phyloP scores from a whole-genome alignment of 2,113 vertebrate species.

The Apteryx mantelli region DNA sequence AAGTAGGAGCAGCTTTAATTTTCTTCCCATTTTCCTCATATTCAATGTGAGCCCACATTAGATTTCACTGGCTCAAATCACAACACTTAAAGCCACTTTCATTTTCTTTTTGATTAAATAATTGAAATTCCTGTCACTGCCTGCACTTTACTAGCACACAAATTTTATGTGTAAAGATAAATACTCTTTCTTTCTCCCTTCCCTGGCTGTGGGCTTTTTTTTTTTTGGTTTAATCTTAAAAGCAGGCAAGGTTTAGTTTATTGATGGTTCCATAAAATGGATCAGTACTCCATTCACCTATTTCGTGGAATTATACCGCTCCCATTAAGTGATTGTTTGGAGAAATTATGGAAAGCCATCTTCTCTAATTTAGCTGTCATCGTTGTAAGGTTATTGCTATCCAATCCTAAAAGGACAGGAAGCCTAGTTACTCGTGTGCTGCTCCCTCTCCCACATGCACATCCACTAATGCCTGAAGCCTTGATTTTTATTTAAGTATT shows the following conservation, averaged over 20 bases:
- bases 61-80: conserved; percentile 98
- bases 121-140: conserved; percentile 99
- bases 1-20: conserved; percentile 97
- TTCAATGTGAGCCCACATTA: conserved; percentile 96
- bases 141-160: conserved; percentile 92
- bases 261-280: conserved; percentile 88
- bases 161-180: conserved; percentile 85
- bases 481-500: conserved; percentile 81
- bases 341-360: conserved; percentile 87
- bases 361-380: conserved; percentile 83
- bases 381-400: conserved; percentile 67
- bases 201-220: background rate
- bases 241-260: conserved; percentile 85
- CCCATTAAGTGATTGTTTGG: conserved; percentile 97
- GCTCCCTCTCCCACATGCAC: conserved; percentile 74
- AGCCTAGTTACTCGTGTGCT: conserved; percentile 77
- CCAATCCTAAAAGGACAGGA: conserved; percentile 82
- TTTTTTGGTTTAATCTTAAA: conserved; percentile 72
- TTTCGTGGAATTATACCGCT: conserved; percentile 88
- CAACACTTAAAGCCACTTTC: conserved; percentile 99
- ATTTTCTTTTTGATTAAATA: conserved; percentile 99
- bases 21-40: conserved; percentile 96
- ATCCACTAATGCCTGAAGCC: conserved; percentile 84
- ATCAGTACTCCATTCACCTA: conserved; percentile 86
- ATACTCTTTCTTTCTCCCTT: conserved; percentile 67